Conservation (phyloP, 2,888 invertebrate species). For the Aphrophora alni region DNA sequence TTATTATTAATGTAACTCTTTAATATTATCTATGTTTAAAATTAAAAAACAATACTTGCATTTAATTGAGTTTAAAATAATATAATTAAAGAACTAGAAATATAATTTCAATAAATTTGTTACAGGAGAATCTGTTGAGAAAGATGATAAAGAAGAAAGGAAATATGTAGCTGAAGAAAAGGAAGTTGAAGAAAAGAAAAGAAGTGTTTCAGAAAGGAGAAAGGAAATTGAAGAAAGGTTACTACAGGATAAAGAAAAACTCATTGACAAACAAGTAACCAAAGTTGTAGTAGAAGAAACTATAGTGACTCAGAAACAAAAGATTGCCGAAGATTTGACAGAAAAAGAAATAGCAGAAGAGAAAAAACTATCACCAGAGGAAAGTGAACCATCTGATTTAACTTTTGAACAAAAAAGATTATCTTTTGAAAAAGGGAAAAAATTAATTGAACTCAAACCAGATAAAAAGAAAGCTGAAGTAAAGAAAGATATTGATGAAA, state of each 20-base stretch:
- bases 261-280: constrained; percentile 45
- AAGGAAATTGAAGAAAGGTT: constrained; percentile 77
- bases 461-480: constrained; percentile 39
- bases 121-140: constrained; percentile 53
- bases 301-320: constrained; percentile 37
- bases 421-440: constrained; percentile 51
- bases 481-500: constrained; percentile 37
- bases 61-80: too few species aligned
- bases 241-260: constrained; percentile 60
- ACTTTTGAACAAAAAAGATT: constrained; percentile 51
- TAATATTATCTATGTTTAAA: too few species aligned
- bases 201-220: constrained; percentile 78
- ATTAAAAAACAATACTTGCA: too few species aligned
- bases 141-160: constrained; percentile 67
- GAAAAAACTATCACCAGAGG: constrained; percentile 45
- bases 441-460: constrained; percentile 43
- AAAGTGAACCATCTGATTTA: constrained; percentile 49
- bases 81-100: too few species aligned
- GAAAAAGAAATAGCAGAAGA: constrained; percentile 49
- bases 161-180: constrained; percentile 85
- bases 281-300: constrained; percentile 41
- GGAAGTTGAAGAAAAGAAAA: constrained; percentile 67
- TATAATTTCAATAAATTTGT: constrained; percentile 24
- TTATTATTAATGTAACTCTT: too few species aligned
- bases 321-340: constrained; percentile 38